Evolutionary conservation across 2,888 invertebrate species (phyloP), one percentile per base, ranked within the genome.

Genomic region (Lepidocyrtoides sp.): DNA sequence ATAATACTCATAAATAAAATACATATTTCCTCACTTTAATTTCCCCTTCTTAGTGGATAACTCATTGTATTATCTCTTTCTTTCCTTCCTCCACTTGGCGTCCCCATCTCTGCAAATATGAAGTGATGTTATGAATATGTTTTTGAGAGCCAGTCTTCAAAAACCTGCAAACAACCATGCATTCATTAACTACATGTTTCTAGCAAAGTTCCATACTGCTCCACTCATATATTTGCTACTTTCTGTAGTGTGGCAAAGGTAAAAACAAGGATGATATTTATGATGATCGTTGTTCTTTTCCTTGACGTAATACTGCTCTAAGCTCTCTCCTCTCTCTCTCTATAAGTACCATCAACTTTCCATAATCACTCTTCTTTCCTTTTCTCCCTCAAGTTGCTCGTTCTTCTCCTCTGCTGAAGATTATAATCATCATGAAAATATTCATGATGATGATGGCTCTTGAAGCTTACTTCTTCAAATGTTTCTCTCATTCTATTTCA

Each of bases 361-460:
- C 51, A 79, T 79, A 79, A 79, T 54, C 79, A 79, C 54, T 51
- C 79, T 54, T 29, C 66, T 66, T 66, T 66, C 51, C 77, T 51
- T 66, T 66, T 77, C 77, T 51, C 29, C 17, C 51, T 20, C 20
- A 26, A 29, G 5, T 41, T 72, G n/a, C 36, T 36, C 36, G 7
- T 36, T 72, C 54, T 29, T 4, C 29, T 29, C 17, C 1, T n/a
- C 7, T 2, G 14, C 17, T 36, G 36, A 36, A 69, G 69, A 69
- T 69, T 69, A 69, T 69, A 8, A 12, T 79, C 79, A 23, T 75
- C 75, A 48, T 75, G 75, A 75, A 44, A 48, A 48, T 26, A 48
- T 23, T 48, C 1, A 36, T n/a, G 3, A 29, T 63, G n/a, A 63
- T 63, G n/a, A 54, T 60, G 20, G 54, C 8, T 63, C 0, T 29